Conservation (phyloP, 2,888 invertebrate species). For the Drosophila mimetica region DNA sequence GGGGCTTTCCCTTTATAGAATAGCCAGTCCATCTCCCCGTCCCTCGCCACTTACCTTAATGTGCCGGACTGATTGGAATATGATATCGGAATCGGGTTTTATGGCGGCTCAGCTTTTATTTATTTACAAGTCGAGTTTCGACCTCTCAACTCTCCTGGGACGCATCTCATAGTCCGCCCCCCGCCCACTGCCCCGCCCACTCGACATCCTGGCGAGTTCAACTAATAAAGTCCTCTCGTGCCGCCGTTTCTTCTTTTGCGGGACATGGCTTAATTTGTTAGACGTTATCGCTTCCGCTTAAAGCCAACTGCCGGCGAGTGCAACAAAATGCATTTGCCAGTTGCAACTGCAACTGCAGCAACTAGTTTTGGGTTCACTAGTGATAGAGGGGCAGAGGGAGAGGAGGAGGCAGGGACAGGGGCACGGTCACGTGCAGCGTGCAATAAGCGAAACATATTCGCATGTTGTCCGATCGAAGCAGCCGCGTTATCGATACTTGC, state of each 20-base stretch:
- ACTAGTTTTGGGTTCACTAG: slow-evolving; percentile 42
- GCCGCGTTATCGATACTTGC: slow-evolving; percentile 38
- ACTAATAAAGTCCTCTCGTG: slow-evolving; percentile 68
- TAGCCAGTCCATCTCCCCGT: slow-evolving; percentile 10
- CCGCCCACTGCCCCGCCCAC: neutral
- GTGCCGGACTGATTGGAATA: slow-evolving; percentile 83
- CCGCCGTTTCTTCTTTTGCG: slow-evolving; percentile 22
- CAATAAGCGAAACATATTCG: slow-evolving; percentile 73
- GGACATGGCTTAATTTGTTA: slow-evolving; percentile 79
- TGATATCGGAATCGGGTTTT: slow-evolving; percentile 79
- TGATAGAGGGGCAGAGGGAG: neutral
- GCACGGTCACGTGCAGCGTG: slow-evolving; percentile 68
- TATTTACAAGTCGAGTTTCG: slow-evolving; percentile 63
- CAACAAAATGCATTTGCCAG: slow-evolving; percentile 60
- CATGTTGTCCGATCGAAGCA: slow-evolving; percentile 61
- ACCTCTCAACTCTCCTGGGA: slow-evolving; percentile 32
- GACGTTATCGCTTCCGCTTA: slow-evolving; percentile 76
- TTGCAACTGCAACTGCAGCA: slow-evolving; percentile 35
- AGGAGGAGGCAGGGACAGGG: neutral
- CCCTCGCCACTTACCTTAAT: slow-evolving; percentile 83
- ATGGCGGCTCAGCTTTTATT: slow-evolving; percentile 59
- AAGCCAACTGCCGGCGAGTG: slow-evolving; percentile 53
- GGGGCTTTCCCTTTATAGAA: neutral
- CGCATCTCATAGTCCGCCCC: slow-evolving; percentile 5
- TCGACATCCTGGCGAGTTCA: neutral